Evolutionary conservation across 1,140 invertebrate species (phyloP).

Genomic region (Drosophila elegans): DNA sequence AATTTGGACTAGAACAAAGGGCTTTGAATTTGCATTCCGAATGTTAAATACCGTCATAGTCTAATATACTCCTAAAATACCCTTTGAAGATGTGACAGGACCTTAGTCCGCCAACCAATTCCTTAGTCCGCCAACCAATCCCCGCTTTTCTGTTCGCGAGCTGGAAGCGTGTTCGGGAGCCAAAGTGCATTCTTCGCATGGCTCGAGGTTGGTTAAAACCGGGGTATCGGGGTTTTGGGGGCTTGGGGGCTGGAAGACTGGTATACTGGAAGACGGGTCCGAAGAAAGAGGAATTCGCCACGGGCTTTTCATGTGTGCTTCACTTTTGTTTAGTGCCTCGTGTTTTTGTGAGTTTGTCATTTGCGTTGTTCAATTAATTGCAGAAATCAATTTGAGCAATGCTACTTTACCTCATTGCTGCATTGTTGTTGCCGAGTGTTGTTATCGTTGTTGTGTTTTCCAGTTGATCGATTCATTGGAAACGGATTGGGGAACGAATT

Average conservation of each 20-base stretch:
- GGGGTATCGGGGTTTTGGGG: neutral
- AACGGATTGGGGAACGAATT: constrained; percentile 70
- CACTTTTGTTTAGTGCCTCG: constrained; percentile 12
- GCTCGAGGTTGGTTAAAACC: constrained; percentile 41
- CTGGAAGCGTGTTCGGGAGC: constrained; percentile 70
- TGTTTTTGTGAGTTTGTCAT: constrained; percentile 73
- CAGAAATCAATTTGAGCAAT: constrained; percentile 84
- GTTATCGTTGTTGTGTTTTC: constrained; percentile 23
- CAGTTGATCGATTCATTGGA: constrained; percentile 78
- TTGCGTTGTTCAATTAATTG: constrained; percentile 84
- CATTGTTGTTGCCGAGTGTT: constrained; percentile 47
- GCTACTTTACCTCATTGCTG: constrained; percentile 75
- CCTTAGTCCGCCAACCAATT: constrained; percentile 11
- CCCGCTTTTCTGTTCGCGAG: constrained; percentile 48
- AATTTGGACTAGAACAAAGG: neutral
- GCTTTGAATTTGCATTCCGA: no score
- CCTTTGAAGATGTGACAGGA: constrained; percentile 4
- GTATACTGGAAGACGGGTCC: neutral
- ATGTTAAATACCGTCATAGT: neutral
- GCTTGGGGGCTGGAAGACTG: neutral
- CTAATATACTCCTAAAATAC: constrained; percentile 15
- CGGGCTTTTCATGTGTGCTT: constrained; percentile 20
- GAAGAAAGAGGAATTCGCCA: constrained; percentile 18
- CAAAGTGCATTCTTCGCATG: constrained; percentile 65
- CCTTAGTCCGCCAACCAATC: neutral